phyloP scores from a whole-genome alignment of 1,140 invertebrate species.

The Bombus confusus region DNA sequence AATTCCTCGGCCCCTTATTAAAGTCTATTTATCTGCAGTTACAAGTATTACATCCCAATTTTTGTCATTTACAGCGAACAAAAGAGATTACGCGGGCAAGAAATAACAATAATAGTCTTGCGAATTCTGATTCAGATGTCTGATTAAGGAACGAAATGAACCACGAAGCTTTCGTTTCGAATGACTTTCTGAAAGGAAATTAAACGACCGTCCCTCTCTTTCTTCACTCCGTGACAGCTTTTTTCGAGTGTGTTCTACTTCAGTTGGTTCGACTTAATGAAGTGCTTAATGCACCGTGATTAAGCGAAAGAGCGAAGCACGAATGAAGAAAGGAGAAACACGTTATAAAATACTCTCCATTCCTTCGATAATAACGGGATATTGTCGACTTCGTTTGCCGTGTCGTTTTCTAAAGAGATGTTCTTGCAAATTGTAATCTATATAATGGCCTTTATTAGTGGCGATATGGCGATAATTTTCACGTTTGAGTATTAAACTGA shows the following conservation, averaged over 20 bases:
- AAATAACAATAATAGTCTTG: background rate
- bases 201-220: conserved; percentile 26
- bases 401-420: background rate
- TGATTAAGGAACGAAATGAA: conserved; percentile 6
- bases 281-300: conserved; percentile 41
- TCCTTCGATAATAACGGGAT: background rate
- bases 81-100: background rate
- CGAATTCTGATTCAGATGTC: conserved; percentile 28
- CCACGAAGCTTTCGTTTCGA: conserved; percentile 11
- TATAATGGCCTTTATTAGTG: background rate
- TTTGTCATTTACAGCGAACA: background rate
- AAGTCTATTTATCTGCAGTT: background rate
- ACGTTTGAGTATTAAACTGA: background rate
- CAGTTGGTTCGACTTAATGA: conserved; percentile 33
- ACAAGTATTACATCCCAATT: background rate
- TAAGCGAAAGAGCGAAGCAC: background rate
- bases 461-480: background rate
- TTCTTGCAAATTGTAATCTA: background rate
- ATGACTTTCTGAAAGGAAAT: conserved; percentile 39
- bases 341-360: background rate
- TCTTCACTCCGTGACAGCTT: conserved; percentile 9
- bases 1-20: background rate
- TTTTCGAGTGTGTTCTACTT: conserved; percentile 31
- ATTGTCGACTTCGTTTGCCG: background rate
- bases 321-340: background rate